Base-by-base conservation (phyloP, 2,113 vertebrate species). In the Psittacara wagleri region DNA sequence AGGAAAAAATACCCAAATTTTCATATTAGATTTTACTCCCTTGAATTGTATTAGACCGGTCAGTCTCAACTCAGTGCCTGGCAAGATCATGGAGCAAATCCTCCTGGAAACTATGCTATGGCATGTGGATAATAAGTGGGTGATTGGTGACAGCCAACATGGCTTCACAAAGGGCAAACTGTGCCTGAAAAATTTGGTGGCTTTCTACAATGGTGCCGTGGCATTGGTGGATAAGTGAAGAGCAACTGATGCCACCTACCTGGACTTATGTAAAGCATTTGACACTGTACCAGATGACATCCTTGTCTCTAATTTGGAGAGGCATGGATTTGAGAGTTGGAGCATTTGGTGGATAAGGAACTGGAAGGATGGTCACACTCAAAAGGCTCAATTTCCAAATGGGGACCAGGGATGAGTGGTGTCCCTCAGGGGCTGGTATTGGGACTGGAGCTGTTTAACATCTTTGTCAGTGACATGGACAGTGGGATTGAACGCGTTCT, bases 21-120 rank as follows among this genome's bases (percentile, higher is more conserved):
- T 74, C 33, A 12, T 19, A 3, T 59, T 52, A 22, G 5, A 39
- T 5, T 22, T 81, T 51, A 43, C 4, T 67, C 4, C 12, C 13
- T 61, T 84, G 39, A 67, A 59, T 81, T 0, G 0, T 35, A 24
- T 33, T 62, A n/a, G 54, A 55, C 33, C 22, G 4, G 33, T 22
- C 55, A 57, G 31, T 14, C 31, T n/a, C 31, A 22, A 12, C 31
- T 57, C 19, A 57, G 55, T 57, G 33, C 33, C 33, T 57, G 55
- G 13, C 20, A 57, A 57, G 55, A 13, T n/a, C 31, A n/a, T 57
- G 19, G 55, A 57, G 19, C 31, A 57, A 57, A n/a, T 57, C 8
- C 19, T 57, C 18, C 18, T 55, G 29, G 29, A 55, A 55, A 55
- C 29, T 55, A 55, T 31, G 54, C 54, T 55, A 19, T 55, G 54